Evolutionary conservation across 2,113 vertebrate species (phyloP).

Genomic region (Holacanthus passer): DNA sequence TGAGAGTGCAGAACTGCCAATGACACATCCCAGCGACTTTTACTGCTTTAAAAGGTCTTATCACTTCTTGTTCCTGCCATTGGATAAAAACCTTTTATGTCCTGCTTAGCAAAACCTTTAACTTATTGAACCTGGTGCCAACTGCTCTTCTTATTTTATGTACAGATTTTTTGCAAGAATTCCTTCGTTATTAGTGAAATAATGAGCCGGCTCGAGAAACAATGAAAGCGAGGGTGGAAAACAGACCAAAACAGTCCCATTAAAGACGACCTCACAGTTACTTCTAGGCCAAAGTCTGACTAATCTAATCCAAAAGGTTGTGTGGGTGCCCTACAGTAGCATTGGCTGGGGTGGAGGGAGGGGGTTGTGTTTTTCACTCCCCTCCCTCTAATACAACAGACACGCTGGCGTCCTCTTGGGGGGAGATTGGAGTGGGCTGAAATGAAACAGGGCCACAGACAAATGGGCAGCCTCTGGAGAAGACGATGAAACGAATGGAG

Average conservation of each 20-base stretch:
- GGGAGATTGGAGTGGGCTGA: slow-evolving; percentile 62
- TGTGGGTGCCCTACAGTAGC: slow-evolving; percentile 22
- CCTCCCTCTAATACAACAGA: slow-evolving; percentile 67
- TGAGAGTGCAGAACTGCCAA: slow-evolving; percentile 70
- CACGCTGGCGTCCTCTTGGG: slow-evolving; percentile 63
- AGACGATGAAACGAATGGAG: slow-evolving; percentile 79
- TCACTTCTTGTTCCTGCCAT: slow-evolving; percentile 57
- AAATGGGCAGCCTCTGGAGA: slow-evolving; percentile 80
- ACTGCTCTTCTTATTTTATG: slow-evolving; percentile 7
- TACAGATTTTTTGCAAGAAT: background rate
- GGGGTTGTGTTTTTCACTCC: slow-evolving; percentile 37
- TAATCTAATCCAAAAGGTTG: slow-evolving; percentile 61
- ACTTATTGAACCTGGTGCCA: slow-evolving; percentile 34
- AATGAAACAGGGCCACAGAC: slow-evolving; percentile 82
- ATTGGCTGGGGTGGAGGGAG: slow-evolving; percentile 13
- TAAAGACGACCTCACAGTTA: slow-evolving; percentile 52
- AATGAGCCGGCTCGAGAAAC: slow-evolving; percentile 44
- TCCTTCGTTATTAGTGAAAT: slow-evolving; percentile 29
- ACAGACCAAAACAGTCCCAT: slow-evolving; percentile 43
- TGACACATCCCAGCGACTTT: slow-evolving; percentile 69
- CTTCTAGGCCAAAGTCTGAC: slow-evolving; percentile 35
- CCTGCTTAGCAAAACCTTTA: slow-evolving; percentile 51
- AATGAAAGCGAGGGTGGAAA: slow-evolving; percentile 23
- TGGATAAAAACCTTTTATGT: slow-evolving; percentile 57
- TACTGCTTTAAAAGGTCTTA: slow-evolving; percentile 64